A percentile compares a stretch with the other conserved stretches of the same genome.
Conservation (phyloP, 2,797 vertebrate species). For the Agapornis canus region DNA sequence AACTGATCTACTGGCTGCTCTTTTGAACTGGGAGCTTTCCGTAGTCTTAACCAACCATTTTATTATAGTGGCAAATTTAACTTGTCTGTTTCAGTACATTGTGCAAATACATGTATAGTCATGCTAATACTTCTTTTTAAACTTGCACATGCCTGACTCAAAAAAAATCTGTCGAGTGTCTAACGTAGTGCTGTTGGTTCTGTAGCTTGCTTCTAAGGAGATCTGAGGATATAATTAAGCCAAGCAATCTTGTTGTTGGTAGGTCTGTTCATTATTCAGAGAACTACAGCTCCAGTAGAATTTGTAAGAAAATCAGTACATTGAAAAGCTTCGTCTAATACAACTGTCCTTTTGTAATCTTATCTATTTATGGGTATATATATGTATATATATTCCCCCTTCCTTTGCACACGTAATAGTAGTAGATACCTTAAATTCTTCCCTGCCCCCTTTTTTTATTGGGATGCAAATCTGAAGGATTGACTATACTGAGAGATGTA, state of each 20-base stretch:
- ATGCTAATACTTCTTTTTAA: background rate
- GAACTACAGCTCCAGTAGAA: background rate
- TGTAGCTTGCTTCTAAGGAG: background rate
- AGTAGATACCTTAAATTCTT: background rate
- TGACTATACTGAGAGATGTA: background rate
- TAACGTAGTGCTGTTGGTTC: background rate
- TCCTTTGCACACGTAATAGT: background rate
- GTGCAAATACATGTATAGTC: background rate
- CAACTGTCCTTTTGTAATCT: background rate
- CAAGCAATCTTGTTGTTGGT: background rate
- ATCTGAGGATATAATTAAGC: background rate
- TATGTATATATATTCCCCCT: background rate
- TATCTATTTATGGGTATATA: background rate
- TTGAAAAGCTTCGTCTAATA: background rate
- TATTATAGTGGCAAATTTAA: background rate
- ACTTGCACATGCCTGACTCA: background rate
- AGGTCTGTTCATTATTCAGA: background rate
- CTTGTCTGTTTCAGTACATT: background rate
- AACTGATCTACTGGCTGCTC: background rate
- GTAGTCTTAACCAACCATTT: background rate
- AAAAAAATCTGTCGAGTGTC: background rate
- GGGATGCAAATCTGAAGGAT: background rate
- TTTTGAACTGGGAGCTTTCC: background rate
- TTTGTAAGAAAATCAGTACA: background rate
- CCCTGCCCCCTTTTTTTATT: rapidly evolving